Evolutionary conservation across 1,140 invertebrate species (phyloP).

Genomic region (Cyclina sinensis): DNA sequence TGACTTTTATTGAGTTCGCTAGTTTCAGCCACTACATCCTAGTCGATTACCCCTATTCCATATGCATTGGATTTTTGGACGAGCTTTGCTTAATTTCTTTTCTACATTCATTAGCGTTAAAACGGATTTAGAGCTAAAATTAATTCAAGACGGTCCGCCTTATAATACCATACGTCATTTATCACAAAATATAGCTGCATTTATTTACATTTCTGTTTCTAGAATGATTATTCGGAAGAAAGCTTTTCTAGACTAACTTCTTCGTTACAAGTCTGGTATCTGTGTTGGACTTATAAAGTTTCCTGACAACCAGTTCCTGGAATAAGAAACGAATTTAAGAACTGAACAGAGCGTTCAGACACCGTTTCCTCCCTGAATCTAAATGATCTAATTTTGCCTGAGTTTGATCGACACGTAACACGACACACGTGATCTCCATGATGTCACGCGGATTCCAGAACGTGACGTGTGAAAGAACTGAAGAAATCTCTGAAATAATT

Average conservation of each 20-base stretch:
- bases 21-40: slow-evolving; percentile 18
- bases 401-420: slow-evolving; percentile 59
- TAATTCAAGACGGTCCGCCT: neutral
- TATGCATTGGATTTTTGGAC: slow-evolving; percentile 60
- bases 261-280: no score
- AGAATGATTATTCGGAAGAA: no score
- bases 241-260: no score
- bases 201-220: neutral
- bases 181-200: neutral
- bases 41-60: slow-evolving; percentile 50
- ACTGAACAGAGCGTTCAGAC: neutral
- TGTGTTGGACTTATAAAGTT: no score
- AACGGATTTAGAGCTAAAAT: slow-evolving; percentile 11
- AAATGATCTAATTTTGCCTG: slow-evolving; percentile 42
- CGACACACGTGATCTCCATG: slow-evolving; percentile 48
- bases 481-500: slow-evolving; percentile 17
- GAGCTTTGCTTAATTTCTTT: slow-evolving; percentile 53
- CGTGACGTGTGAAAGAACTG: slow-evolving; percentile 52
- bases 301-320: no score
- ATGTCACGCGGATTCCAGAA: slow-evolving; percentile 44
- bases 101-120: slow-evolving; percentile 36
- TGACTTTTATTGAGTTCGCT: slow-evolving; percentile 67
- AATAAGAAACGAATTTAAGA: neutral
- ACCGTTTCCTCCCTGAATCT: neutral
- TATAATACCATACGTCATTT: slow-evolving; percentile 16